Evolutionary conservation across 2,113 vertebrate genomes (phyloP).

Genomic region (Tichodroma muraria): DNA sequence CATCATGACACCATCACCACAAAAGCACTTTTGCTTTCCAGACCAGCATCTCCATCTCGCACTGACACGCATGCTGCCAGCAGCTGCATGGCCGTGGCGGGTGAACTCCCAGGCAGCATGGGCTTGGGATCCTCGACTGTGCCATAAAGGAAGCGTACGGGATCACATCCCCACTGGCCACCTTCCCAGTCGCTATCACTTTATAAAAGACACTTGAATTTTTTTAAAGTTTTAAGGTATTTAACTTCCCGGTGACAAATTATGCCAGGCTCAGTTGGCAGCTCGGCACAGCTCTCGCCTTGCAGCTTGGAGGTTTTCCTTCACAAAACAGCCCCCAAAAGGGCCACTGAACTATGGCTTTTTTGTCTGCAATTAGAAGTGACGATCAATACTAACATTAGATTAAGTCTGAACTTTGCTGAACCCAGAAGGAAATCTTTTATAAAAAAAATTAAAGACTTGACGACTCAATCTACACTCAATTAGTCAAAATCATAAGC

Average conservation of each 20-base stretch:
- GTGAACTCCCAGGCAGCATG: rapidly evolving
- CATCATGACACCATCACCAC: neutral
- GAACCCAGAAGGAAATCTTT: slow-evolving; percentile 52
- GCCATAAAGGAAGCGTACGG: rapidly evolving
- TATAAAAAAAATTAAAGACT: slow-evolving; percentile 46
- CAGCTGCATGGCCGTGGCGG: rapidly evolving
- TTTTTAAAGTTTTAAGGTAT: neutral
- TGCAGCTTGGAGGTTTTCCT: neutral
- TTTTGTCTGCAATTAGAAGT: slow-evolving; percentile 26
- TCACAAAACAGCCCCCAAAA: neutral
- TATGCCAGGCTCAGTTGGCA: neutral
- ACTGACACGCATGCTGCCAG: rapidly evolving
- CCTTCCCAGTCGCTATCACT: neutral
- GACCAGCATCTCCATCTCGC: neutral
- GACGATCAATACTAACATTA: slow-evolving; percentile 37
- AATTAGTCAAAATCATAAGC: slow-evolving; percentile 49
- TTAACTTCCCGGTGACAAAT: neutral
- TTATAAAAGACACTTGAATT: neutral
- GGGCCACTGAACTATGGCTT: neutral
- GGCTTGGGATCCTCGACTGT: rapidly evolving
- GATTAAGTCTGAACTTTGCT: slow-evolving; percentile 51
- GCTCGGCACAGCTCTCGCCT: neutral
- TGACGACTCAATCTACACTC: neutral
- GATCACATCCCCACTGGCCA: neutral
- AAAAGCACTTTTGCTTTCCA: neutral